Base-by-base conservation (phyloP, 2,888 invertebrate species). In the Noctua fimbriata region DNA sequence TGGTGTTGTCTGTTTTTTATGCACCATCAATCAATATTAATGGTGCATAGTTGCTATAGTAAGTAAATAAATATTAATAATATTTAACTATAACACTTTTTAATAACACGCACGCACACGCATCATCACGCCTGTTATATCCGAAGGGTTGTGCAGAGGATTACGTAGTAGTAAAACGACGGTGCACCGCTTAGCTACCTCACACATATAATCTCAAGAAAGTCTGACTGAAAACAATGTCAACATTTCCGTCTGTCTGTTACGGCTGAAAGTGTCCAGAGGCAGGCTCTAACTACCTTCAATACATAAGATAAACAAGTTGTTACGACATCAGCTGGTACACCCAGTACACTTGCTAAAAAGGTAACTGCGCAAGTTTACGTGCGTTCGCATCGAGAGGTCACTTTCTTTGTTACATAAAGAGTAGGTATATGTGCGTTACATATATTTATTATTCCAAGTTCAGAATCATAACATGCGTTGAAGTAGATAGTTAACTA, bases 351-450 rank as follows among this genome's bases (percentile, higher is more conserved):
- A 84, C 77, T 84, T 84, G 83, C 83, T 88, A 88, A 88, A 83
- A 81, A 83, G 84, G 81, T 49, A 74, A 79, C 82, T 85, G 73
- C 90, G 90, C 88, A 90, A 90, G 86, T 87, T 80, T 88, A 87
- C 89, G 90, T 89, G 91, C 75, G 78, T 76, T 74, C 83, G 75
- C 69, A 79, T 52, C 74, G 52, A 82, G 79, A 82, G 83, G 82
- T 84, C 89, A 88, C 92, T 92, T 92, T 92, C 92, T 87, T 91
- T 86, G 87, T 92, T 92, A 91, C 87, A 89, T 92, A 92, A 92
- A 82, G 81, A 67, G 63, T 67, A 47, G 47, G 14, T 69, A 65
- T 84, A 44, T 79, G 44, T 55, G 77, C 84, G 87, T 78, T 84
- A 79, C 82, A 88, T 77, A 86, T 84, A 84, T 74, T 69, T 76